phyloP scores from a whole-genome alignment of 1,140 invertebrate species.

The Cheumatopsyche charites region DNA sequence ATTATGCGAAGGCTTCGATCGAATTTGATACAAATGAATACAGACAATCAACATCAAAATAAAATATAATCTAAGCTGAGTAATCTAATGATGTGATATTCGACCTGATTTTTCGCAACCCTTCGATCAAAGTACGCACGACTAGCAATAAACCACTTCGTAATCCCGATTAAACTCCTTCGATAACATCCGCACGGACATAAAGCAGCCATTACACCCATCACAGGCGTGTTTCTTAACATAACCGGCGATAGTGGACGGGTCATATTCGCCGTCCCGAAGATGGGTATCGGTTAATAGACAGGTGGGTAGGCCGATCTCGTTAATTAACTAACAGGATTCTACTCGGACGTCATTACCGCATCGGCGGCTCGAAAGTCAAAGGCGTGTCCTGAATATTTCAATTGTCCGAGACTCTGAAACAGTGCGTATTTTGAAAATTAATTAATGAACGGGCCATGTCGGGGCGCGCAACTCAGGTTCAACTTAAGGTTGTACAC shows the following conservation, averaged over 20 bases:
- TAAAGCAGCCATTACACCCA: not conserved
- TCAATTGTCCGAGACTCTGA: not conserved
- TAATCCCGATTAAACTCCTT: not conserved
- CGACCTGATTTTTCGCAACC: too few species aligned
- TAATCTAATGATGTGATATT: not conserved
- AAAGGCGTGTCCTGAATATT: constrained; percentile 16
- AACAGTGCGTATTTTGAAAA: too few species aligned
- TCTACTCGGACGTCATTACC: constrained; percentile 11
- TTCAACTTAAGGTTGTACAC: too few species aligned
- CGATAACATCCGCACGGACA: not conserved
- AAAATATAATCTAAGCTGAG: not conserved
- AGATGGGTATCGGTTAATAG: constrained; percentile 7
- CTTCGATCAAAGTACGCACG: too few species aligned
- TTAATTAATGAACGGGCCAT: too few species aligned
- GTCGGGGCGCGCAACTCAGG: too few species aligned
- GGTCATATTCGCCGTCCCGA: constrained; percentile 1
- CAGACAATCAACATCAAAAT: not conserved
- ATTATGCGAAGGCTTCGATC: constrained; percentile 12
- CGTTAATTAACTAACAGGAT: constrained; percentile 30
- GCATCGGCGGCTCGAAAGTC: constrained; percentile 21
- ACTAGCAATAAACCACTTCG: too few species aligned
- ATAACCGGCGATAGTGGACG: not conserved
- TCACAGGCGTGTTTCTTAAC: constrained; percentile 6
- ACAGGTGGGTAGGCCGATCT: constrained; percentile 25
- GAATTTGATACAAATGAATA: not conserved